Evolutionary conservation across 1,140 invertebrate species (phyloP), one percentile per base, ranked within the genome.

Genomic region (Drosophila pseudoananassae): DNA sequence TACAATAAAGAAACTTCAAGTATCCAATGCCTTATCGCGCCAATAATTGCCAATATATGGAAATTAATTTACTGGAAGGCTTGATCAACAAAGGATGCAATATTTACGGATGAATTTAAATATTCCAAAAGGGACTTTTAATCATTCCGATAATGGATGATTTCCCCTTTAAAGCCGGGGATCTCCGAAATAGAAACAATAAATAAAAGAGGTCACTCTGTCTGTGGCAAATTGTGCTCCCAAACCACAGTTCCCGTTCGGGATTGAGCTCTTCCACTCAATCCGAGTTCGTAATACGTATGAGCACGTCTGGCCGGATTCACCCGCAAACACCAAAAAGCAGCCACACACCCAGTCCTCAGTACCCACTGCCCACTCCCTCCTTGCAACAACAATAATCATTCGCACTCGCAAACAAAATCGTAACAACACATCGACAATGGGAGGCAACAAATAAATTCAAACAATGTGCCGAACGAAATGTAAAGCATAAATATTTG

Each of bases 401-500:
- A 87, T 87, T 43, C 82, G 57, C 66, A 65, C 73, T 59, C 58
- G 57, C 78, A 81, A 82, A 82, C 78, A 76, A 66, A 77, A 82
- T 82, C 59, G 75, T 83, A 87, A 82, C 80, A 77, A 75, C 70
- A 60, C 55, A 79, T 64, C 78, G 69, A 88, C 82, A 87, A 87
- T 71, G 69, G 64, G 55, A 57, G 63, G 64, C 69, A 78, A 72
- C 82, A 87, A 87, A 87, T 88, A 88, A 88, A 88, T 88, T 88
- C 78, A 88, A 88, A 88, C 83, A 88, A 88, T 88, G 78, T 82
- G 82, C 81, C 81, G 81, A 85, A 85, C 57, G 77, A 87, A 87
- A 87, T 82, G 82, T 87, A 82, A 82, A 87, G 78, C 83, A 88
- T 88, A 83, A 88, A 88, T 88, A 88, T 88, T 88, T 88, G 83